Evolutionary conservation across 2,113 vertebrate genomes (phyloP).

Genomic region (Daubentonia madagascariensis): DNA sequence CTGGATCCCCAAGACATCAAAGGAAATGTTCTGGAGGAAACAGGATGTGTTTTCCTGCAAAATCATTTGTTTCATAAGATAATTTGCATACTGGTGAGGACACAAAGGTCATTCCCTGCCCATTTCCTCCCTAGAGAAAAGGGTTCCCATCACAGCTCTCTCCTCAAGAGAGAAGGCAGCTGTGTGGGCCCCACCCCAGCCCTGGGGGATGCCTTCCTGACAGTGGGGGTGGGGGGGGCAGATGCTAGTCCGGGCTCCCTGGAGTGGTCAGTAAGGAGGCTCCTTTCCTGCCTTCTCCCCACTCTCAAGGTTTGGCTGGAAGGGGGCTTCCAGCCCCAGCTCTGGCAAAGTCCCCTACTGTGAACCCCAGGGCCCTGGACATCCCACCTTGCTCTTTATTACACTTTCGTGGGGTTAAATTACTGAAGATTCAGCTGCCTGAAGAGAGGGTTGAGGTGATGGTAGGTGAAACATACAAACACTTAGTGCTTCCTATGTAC

Average conservation of each 20-base stretch:
- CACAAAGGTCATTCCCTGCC: constrained; percentile 32
- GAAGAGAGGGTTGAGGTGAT: not conserved
- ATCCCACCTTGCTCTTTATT: not conserved
- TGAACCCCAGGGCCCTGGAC: not conserved
- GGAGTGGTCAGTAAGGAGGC: not conserved
- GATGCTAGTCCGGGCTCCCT: not conserved
- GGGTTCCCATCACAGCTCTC: constrained; percentile 44
- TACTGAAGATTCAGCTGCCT: not conserved
- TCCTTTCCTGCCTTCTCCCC: not conserved
- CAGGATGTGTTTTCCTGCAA: constrained; percentile 59
- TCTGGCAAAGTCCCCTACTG: not conserved
- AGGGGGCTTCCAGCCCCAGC: not conserved
- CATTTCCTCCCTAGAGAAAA: constrained; percentile 59
- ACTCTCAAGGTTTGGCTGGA: not conserved
- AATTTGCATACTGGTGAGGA: constrained; percentile 61
- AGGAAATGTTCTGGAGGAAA: constrained; percentile 46
- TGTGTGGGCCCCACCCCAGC: not conserved
- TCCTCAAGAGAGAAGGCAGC: not conserved
- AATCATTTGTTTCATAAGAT: constrained; percentile 46
- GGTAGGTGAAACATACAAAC: not conserved
- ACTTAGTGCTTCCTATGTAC: not conserved
- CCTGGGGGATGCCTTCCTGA: not conserved
- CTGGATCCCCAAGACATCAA: constrained; percentile 6
- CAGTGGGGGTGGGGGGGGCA: not conserved
- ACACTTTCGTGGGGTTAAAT: not conserved